phyloP scores from a whole-genome alignment of 1,140 invertebrate species.

The Laodelphax striatellus region DNA sequence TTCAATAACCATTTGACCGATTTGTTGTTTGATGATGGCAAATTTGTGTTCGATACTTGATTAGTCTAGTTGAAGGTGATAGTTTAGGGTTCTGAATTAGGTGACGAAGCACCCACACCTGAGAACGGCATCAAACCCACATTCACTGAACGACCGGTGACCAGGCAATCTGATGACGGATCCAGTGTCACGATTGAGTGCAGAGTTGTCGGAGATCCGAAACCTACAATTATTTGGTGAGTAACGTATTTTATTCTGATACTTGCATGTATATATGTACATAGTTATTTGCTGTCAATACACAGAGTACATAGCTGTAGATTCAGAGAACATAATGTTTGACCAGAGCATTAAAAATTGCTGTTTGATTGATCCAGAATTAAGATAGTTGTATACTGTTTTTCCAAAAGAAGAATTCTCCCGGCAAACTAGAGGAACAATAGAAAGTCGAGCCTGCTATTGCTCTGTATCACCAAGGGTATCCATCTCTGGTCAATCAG shows the following conservation, averaged over 20 bases:
- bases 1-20: background rate
- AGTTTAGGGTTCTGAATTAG: conserved; percentile 34
- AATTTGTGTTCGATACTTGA: too few species aligned
- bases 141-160: conserved; percentile 91
- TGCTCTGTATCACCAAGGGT: too few species aligned
- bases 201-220: conserved; percentile 87
- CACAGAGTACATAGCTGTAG: too few species aligned
- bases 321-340: too few species aligned
- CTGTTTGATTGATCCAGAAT: too few species aligned
- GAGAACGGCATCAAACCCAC: conserved; percentile 85
- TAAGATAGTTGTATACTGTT: too few species aligned
- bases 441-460: too few species aligned
- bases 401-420: too few species aligned
- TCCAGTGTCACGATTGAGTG: conserved; percentile 90
- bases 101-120: conserved; percentile 82
- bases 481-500: too few species aligned
- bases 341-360: too few species aligned
- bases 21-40: background rate
- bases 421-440: too few species aligned
- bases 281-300: background rate
- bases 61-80: conserved; percentile 6
- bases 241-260: conserved; percentile 25
- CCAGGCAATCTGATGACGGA: conserved; percentile 88
- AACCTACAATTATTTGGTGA: conserved; percentile 85
- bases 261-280: background rate